phyloP scores from a whole-genome alignment of 2,113 vertebrate genomes.

The Dipodomys spectabilis region DNA sequence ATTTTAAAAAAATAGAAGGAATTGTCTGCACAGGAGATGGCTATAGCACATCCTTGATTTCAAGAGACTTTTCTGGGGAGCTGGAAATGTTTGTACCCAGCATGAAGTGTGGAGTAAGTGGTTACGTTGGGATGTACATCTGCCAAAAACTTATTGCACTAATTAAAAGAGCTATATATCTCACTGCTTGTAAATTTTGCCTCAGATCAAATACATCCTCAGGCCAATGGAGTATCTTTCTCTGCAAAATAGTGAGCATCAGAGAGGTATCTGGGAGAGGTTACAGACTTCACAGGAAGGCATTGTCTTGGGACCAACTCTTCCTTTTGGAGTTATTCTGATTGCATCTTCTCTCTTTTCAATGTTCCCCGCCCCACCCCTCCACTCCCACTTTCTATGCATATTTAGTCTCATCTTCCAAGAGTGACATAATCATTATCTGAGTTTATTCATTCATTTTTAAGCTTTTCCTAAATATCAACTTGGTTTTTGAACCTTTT shows the following conservation, averaged over 20 bases:
- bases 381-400: background rate
- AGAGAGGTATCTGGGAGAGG: background rate
- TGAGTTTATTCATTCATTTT: constrained; percentile 27
- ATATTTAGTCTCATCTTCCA: constrained; percentile 37
- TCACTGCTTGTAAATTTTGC: background rate
- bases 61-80: background rate
- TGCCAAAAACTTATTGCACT: background rate
- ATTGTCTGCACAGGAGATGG: background rate
- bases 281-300: too few relatives aligned
- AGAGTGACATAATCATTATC: background rate
- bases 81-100: background rate
- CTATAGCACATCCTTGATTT: background rate
- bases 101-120: background rate
- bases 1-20: background rate
- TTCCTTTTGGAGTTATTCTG: background rate
- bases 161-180: background rate
- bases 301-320: background rate
- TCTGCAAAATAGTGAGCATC: background rate
- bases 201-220: background rate
- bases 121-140: background rate
- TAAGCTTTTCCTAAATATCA: background rate
- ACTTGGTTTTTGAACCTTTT: background rate
- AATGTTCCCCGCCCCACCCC: too few relatives aligned
- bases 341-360: background rate
- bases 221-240: background rate